phyloP scores from a whole-genome alignment of 1,140 invertebrate genomes.

The Diorhabda carinulata region DNA sequence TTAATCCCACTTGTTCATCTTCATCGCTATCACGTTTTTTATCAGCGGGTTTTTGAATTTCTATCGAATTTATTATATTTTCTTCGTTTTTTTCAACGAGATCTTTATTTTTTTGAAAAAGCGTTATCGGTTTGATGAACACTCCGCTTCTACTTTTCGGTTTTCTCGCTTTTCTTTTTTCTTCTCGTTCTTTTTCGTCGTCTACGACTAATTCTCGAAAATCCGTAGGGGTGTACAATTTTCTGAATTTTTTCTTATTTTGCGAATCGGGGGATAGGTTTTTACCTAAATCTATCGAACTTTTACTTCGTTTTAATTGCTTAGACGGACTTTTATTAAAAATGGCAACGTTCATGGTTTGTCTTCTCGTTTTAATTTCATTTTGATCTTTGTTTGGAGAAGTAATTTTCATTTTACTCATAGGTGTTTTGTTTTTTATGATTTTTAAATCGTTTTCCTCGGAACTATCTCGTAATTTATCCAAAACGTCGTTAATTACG shows the following conservation, averaged over 20 bases:
- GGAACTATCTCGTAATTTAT: not conserved
- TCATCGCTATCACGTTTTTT: not conserved
- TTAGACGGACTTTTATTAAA: not conserved
- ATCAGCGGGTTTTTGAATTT: constrained; percentile 1
- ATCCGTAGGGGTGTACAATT: constrained; percentile 28
- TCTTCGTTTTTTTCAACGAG: constrained; percentile 22
- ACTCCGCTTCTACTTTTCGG: constrained; percentile 14
- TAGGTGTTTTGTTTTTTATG: not conserved
- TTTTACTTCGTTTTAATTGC: not conserved
- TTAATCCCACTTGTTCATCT: constrained; percentile 17
- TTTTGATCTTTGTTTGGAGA: not conserved
- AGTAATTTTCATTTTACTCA: not conserved
- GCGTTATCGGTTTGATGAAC: constrained; percentile 15
- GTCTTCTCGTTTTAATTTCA: constrained; percentile 5
- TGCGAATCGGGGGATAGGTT: not conserved
- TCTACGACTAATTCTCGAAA: constrained; percentile 8
- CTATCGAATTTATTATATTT: not conserved
- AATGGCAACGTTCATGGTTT: not conserved
- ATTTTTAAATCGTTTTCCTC: not conserved
- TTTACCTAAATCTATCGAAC: not conserved
- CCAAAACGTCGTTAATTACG: constrained; percentile 5
- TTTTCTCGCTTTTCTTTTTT: constrained; percentile 14
- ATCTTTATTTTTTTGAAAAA: constrained; percentile 7
- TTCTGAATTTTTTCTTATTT: constrained; percentile 18
- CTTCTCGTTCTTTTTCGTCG: constrained; percentile 27